Evolutionary conservation across 2,797 vertebrate species (phyloP).

Genomic region (Tinamus major): DNA sequence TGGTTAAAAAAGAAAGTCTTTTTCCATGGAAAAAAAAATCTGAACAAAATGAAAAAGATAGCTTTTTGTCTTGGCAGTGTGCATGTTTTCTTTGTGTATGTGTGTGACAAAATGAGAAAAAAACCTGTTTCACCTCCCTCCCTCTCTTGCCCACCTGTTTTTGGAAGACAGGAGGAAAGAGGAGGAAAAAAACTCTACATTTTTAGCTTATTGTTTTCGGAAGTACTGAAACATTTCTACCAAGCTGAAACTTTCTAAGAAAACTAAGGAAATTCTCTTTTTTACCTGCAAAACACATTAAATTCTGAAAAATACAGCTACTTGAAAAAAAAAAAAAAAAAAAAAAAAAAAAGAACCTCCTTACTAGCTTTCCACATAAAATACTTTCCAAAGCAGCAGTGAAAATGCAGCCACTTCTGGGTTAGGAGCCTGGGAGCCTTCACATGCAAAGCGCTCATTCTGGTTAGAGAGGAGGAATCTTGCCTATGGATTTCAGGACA

Average conservation of each 20-base stretch:
- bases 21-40: background rate
- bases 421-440: background rate
- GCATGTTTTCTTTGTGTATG: background rate
- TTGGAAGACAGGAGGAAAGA: background rate
- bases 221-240: background rate
- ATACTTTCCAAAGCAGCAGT: background rate
- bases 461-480: background rate
- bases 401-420: background rate
- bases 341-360: background rate
- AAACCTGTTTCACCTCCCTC: background rate
- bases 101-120: background rate
- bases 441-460: background rate
- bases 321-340: background rate
- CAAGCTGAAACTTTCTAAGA: slow-evolving; percentile 10
- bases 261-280: background rate
- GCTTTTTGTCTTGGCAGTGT: background rate
- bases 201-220: slow-evolving; percentile 22
- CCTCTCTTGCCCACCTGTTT: slow-evolving; percentile 5
- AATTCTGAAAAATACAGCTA: background rate
- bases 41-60: background rate
- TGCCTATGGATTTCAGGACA: background rate
- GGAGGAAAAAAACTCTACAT: background rate
- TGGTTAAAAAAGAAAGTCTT: background rate
- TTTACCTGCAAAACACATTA: background rate
- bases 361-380: background rate